Conservation (phyloP, 2,888 invertebrate species). For the Cryptocephalus moraei region DNA sequence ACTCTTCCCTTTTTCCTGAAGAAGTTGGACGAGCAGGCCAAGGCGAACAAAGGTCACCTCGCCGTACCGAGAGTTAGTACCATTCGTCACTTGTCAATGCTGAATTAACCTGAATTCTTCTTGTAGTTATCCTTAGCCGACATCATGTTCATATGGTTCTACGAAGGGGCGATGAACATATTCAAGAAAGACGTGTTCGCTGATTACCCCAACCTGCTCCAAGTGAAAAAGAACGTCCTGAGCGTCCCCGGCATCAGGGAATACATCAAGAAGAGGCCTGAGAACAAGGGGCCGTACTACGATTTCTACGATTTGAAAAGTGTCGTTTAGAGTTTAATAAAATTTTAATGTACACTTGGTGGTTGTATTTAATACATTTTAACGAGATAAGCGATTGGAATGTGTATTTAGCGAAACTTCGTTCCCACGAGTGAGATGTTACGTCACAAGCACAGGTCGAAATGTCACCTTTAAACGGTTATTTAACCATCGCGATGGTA, state of each 20-base stretch:
- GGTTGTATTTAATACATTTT: too few relatives aligned
- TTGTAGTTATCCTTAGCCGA: slow-evolving; percentile 10
- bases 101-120: not conserved
- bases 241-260: slow-evolving; percentile 49
- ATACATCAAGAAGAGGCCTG: slow-evolving; percentile 50
- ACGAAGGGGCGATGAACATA: slow-evolving; percentile 1
- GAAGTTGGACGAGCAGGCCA: slow-evolving; percentile 4
- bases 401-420: too few relatives aligned
- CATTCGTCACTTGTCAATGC: not conserved
- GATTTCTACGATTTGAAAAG: slow-evolving; percentile 3
- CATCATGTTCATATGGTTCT: slow-evolving; percentile 4
- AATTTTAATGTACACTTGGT: too few relatives aligned
- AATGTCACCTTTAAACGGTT: too few relatives aligned
- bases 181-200: slow-evolving; percentile 28
- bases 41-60: slow-evolving; percentile 6
- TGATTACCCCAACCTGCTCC: slow-evolving; percentile 47
- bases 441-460: too few relatives aligned
- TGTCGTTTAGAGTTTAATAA: not conserved
- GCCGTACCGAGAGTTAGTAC: slow-evolving; percentile 6
- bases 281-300: not conserved
- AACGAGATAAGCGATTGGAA: too few relatives aligned
- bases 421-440: too few relatives aligned
- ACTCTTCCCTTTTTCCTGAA: slow-evolving; percentile 1
- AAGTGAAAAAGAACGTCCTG: slow-evolving; percentile 46
- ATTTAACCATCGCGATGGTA: too few relatives aligned